A percentile compares a stretch with the other conserved stretches of the same genome.
phyloP scores from a whole-genome alignment of 2,797 vertebrate genomes.

The Huso huso region DNA sequence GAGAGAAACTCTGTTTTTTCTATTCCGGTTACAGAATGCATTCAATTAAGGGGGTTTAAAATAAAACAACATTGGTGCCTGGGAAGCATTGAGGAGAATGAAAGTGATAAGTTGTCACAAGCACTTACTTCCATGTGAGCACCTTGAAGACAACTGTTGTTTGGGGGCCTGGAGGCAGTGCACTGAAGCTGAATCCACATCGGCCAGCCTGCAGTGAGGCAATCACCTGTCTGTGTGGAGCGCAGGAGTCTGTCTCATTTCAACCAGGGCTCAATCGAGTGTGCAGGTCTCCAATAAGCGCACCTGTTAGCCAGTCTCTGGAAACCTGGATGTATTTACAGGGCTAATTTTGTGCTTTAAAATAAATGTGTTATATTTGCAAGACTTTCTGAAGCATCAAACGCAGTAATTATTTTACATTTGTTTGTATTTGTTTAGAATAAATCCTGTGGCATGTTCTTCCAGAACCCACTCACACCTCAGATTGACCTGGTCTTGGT shows the following conservation, averaged over 20 bases:
- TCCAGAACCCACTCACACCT: too few relatives aligned
- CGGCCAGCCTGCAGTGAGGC: background rate
- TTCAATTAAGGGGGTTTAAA: background rate
- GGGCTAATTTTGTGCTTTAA: too few relatives aligned
- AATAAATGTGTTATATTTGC: too few relatives aligned
- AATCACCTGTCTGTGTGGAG: background rate
- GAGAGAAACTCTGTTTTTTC: background rate
- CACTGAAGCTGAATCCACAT: background rate
- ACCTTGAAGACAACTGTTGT: conserved; percentile 10
- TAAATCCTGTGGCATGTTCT: too few relatives aligned
- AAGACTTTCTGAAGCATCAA: too few relatives aligned
- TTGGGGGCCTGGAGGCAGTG: conserved; percentile 1
- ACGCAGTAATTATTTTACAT: too few relatives aligned
- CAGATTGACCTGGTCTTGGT: too few relatives aligned
- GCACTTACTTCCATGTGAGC: conserved; percentile 18
- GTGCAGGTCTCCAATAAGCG: too few relatives aligned
- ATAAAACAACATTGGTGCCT: conserved; percentile 8
- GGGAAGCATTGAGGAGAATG: conserved; percentile 17
- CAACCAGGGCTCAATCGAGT: background rate
- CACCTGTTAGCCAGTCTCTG: too few relatives aligned
- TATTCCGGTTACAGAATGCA: background rate
- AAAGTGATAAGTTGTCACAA: conserved; percentile 29
- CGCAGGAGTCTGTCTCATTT: background rate
- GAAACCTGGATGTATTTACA: too few relatives aligned
- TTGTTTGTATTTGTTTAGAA: too few relatives aligned